Evolutionary conservation across 2,888 invertebrate species (phyloP).

Genomic region (Dicyrtoma fusca): DNA sequence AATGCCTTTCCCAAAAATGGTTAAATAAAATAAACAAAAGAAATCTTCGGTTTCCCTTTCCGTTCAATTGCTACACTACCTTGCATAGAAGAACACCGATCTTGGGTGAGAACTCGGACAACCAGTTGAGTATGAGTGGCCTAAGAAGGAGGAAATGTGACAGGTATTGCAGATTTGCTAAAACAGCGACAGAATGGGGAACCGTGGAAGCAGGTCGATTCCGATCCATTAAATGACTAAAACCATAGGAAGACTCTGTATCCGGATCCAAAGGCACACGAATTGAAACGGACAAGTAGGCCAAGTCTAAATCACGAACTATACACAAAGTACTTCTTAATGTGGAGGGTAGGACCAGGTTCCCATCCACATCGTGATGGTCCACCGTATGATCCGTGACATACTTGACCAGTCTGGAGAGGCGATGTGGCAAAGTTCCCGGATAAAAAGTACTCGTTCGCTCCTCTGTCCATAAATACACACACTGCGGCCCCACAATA

Average conservation of each 20-base stretch:
- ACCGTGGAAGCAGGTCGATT: constrained; percentile 51
- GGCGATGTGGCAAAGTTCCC: constrained; percentile 38
- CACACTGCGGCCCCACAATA: constrained; percentile 55
- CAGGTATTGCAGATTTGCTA: constrained; percentile 51
- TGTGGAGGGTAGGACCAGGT: constrained; percentile 45
- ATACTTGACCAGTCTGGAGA: constrained; percentile 52
- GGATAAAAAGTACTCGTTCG: constrained; percentile 53
- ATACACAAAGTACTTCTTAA: constrained; percentile 53
- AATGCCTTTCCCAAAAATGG: too few species aligned
- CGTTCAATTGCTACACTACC: too few species aligned
- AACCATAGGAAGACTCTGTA: constrained; percentile 1
- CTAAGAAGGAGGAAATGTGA: constrained; percentile 51
- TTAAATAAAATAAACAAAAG: too few species aligned
- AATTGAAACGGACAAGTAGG: constrained; percentile 53
- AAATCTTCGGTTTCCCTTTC: too few species aligned
- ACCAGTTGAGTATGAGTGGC: constrained; percentile 52
- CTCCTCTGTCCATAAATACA: constrained; percentile 56
- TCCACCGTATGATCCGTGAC: constrained; percentile 56
- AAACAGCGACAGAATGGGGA: constrained; percentile 54
- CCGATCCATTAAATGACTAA: constrained; percentile 33
- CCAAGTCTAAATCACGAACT: constrained; percentile 52
- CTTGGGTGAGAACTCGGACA: constrained; percentile 54
- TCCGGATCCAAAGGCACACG: constrained; percentile 49
- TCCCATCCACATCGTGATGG: constrained; percentile 52
- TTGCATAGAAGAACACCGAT: constrained; percentile 54